Evolutionary conservation across 2,888 invertebrate genomes (phyloP).

Genomic region (Ornithoptera alexandrae): DNA sequence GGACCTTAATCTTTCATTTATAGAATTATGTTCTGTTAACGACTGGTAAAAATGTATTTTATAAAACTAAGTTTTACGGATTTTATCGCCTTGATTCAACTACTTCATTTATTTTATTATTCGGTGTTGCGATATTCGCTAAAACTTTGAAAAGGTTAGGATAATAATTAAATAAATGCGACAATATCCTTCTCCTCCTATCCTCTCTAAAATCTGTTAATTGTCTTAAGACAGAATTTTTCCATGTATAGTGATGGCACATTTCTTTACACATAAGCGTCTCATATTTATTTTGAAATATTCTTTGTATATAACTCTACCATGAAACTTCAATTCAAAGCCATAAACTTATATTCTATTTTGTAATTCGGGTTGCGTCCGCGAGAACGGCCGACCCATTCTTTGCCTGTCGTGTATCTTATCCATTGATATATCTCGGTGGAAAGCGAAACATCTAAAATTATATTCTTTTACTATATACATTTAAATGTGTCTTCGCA

Average conservation of each 20-base stretch:
- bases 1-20: no score
- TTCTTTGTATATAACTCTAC: slow-evolving; percentile 50
- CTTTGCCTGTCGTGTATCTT: slow-evolving; percentile 50
- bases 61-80: no score
- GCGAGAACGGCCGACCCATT: slow-evolving; percentile 55
- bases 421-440: slow-evolving; percentile 50
- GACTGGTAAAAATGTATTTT: no score
- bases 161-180: no score
- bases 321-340: slow-evolving; percentile 57
- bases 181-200: no score
- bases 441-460: slow-evolving; percentile 51
- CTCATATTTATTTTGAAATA: slow-evolving; percentile 56
- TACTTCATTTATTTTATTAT: no score
- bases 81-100: no score
- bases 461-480: slow-evolving; percentile 36
- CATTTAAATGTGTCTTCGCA: slow-evolving; percentile 20
- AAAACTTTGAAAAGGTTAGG: no score
- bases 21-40: no score
- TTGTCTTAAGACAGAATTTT: no score
- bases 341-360: slow-evolving; percentile 70
- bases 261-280: slow-evolving; percentile 40
- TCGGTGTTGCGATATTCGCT: no score
- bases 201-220: no score
- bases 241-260: slow-evolving; percentile 27
- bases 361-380: slow-evolving; percentile 68